Evolutionary conservation across 2,888 invertebrate species (phyloP).

Genomic region (Chrysolina americana): DNA sequence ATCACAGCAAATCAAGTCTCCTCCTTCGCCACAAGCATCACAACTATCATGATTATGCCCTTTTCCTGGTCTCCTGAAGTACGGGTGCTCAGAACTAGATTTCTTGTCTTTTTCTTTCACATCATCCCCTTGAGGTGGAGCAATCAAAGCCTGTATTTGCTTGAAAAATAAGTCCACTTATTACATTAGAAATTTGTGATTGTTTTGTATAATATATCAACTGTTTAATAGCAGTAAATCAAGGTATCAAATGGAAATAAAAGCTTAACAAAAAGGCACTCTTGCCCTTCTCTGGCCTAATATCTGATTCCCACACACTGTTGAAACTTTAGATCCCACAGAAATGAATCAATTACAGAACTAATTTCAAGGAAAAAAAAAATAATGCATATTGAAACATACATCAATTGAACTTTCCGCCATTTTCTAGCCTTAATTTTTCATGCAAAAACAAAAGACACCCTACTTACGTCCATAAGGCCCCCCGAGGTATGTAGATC

Average conservation of each 20-base stretch:
- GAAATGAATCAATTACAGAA: too few relatives aligned
- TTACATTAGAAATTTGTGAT: background rate
- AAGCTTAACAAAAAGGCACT: background rate
- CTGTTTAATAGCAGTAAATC: background rate
- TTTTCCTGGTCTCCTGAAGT: constrained; percentile 88
- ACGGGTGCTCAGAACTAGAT: constrained; percentile 79
- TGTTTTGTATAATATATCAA: background rate
- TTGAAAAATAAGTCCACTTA: constrained; percentile 64
- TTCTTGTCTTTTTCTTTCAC: constrained; percentile 72
- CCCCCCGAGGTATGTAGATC: constrained; percentile 86
- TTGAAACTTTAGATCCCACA: background rate
- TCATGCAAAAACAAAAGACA: constrained; percentile 47
- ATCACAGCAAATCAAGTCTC: constrained; percentile 96
- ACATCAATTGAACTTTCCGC: too few relatives aligned
- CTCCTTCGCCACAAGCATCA: constrained; percentile 95
- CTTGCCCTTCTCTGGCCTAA: constrained; percentile 6
- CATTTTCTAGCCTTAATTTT: constrained; percentile 53
- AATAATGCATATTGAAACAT: background rate
- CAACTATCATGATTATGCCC: constrained; percentile 95
- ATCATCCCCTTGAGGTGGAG: constrained; percentile 87
- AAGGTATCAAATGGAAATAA: background rate
- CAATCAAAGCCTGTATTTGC: constrained; percentile 91
- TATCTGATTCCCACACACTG: background rate
- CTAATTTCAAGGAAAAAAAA: background rate
- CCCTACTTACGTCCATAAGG: constrained; percentile 85